A percentile compares a stretch with the other conserved stretches of the same genome.
Evolutionary conservation across 2,888 invertebrate species (phyloP).

Genomic region (Ischnus inquisitorius): DNA sequence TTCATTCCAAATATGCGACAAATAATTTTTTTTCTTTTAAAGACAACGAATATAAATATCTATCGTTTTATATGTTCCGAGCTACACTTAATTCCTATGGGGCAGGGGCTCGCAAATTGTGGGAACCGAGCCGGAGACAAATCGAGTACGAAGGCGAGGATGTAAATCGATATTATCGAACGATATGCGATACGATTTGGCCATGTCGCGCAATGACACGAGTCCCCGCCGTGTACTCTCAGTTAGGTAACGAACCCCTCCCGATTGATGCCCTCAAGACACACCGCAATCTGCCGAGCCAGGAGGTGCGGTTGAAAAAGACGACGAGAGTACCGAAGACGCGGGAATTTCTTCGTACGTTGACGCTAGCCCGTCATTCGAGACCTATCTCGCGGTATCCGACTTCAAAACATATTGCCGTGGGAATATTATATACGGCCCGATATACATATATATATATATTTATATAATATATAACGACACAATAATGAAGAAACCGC

Average conservation of each 20-base stretch:
- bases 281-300: slow-evolving; percentile 75
- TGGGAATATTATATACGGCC: slow-evolving; percentile 40
- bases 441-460: not conserved
- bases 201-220: slow-evolving; percentile 57
- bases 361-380: slow-evolving; percentile 17
- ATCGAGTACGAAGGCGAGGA: slow-evolving; percentile 44
- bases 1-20: not conserved
- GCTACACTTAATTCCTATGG: too few species aligned
- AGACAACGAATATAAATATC: too few species aligned
- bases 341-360: not conserved
- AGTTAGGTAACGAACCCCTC: slow-evolving; percentile 74
- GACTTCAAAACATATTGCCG: slow-evolving; percentile 33
- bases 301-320: slow-evolving; percentile 65
- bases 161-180: slow-evolving; percentile 76
- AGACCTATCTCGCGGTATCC: slow-evolving; percentile 33
- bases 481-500: not conserved
- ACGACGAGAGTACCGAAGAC: slow-evolving; percentile 19
- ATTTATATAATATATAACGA: not conserved
- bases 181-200: slow-evolving; percentile 76
- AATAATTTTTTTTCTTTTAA: not conserved
- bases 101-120: not conserved
- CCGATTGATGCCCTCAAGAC: slow-evolving; percentile 72
- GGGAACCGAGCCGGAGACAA: slow-evolving; percentile 9
- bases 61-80: too few species aligned
- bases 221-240: slow-evolving; percentile 34